Evolutionary conservation across 2,888 invertebrate species (phyloP).

Genomic region (Perizoma flavofasciatum): DNA sequence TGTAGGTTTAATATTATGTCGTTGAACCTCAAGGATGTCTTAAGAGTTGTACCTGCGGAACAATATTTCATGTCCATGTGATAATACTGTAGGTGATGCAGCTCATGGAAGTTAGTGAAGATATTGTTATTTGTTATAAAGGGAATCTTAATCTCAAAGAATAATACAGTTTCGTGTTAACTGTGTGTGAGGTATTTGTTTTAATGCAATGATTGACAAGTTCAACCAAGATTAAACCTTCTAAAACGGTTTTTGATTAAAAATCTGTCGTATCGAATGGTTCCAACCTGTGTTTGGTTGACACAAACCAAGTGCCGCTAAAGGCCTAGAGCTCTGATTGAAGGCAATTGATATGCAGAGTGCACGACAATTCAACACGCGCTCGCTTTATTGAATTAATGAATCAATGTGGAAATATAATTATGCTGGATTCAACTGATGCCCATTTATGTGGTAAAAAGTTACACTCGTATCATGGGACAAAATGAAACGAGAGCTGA

Average conservation of each 20-base stretch:
- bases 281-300: neutral
- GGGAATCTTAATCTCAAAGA: no score
- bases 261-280: neutral
- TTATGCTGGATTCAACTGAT: constrained; percentile 1
- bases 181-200: no score
- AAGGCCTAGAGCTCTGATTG: constrained; percentile 22
- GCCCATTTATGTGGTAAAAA: neutral
- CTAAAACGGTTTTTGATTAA: neutral
- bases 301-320: neutral
- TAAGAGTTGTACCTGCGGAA: no score
- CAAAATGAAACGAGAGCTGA: neutral
- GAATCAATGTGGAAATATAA: constrained; percentile 23
- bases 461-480: neutral
- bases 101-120: no score
- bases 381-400: constrained; percentile 30
- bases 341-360: constrained; percentile 34
- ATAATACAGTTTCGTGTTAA: no score
- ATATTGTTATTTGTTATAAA: no score
- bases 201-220: no score
- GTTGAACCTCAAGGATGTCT: no score
- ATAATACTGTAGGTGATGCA: no score
- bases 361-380: constrained; percentile 24
- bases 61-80: no score
- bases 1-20: neutral
- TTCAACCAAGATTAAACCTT: neutral